Base-by-base conservation (phyloP, 2,797 vertebrate genomes). In the Heterohyrax brucei region DNA sequence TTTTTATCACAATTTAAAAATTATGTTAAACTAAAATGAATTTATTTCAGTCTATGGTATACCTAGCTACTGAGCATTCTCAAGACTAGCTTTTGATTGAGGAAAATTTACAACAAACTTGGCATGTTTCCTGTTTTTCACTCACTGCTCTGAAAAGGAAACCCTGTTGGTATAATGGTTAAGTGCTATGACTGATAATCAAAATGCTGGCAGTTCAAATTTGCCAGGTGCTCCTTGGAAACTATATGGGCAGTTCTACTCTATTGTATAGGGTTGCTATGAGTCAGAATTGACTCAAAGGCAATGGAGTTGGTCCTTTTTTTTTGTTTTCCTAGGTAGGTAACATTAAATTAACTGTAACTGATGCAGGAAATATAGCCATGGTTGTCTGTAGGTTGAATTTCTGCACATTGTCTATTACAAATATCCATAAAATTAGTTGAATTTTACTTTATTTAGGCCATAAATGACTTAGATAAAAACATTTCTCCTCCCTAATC, bases 1-100 rank as follows among this genome's bases (percentile, higher is more conserved):
- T 93, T 56, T 94, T 66, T 28, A 75, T 44, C 18, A 24, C 66
- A 79, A 90, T 91, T 97, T 92, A 89, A 93, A 92, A n/a, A 83
- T 80, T 73, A 56, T 79, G 21, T 83, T 79, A 91, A 94, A 50
- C 7, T 30, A 80, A 95, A 87, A 46, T 46, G n/a, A 75, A 87
- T n/a, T 75, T 85, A 76, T 50, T 88, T 94, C 39, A 89, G 5
- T 50, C 0, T 77, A 78, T 93, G 66, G 78, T 79, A 68, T 80
- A 82, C 81, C 22, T 59, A 86, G 1, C 18, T 93, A 82, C 33
- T 87, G 48, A 59, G 26, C 26, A 88, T 91, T 87, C 46, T 73
- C 79, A 89, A 89, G 53, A 62, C 39, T 81, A 75, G 64, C n/a
- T 68, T 95, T 97, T 86, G 56, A 89, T 56, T 95, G 26, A 48